phyloP scores from a whole-genome alignment of 2,888 invertebrate species.

The Yponomeuta malinellus region DNA sequence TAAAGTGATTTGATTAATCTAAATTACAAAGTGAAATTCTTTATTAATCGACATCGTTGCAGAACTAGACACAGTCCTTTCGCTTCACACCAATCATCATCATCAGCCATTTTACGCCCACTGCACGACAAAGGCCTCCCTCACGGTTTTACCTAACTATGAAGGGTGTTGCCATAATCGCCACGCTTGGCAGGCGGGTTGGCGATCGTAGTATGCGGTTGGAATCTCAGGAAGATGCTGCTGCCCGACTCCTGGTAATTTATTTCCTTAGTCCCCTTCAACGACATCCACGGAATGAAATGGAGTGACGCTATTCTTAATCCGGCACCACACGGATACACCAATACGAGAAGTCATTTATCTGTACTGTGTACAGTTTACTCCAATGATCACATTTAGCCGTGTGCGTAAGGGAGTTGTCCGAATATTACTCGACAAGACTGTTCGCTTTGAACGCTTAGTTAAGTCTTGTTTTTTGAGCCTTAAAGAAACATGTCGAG shows the following conservation, averaged over 20 bases:
- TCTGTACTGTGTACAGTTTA: background rate
- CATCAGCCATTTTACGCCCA: too few species aligned
- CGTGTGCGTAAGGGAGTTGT: background rate
- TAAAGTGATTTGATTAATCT: constrained; percentile 72
- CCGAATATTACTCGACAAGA: background rate
- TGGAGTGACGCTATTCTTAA: too few species aligned
- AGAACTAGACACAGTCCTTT: background rate
- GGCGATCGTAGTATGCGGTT: too few species aligned
- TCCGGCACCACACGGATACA: too few species aligned
- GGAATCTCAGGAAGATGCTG: too few species aligned
- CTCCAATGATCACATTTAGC: background rate
- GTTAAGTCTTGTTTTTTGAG: constrained; percentile 53
- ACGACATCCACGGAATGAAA: too few species aligned
- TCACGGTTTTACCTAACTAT: too few species aligned
- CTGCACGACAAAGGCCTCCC: too few species aligned
- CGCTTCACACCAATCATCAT: background rate
- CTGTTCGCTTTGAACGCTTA: constrained; percentile 16
- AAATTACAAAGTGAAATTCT: constrained; percentile 70
- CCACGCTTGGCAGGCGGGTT: too few species aligned
- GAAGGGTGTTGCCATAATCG: too few species aligned
- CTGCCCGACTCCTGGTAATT: too few species aligned
- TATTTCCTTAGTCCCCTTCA: too few species aligned
- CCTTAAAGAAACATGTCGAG: constrained; percentile 54
- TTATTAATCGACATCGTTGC: constrained; percentile 47
- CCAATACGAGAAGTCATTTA: background rate